Conservation (phyloP, 2,113 vertebrate species). For the Budorcas taxicolor region DNA sequence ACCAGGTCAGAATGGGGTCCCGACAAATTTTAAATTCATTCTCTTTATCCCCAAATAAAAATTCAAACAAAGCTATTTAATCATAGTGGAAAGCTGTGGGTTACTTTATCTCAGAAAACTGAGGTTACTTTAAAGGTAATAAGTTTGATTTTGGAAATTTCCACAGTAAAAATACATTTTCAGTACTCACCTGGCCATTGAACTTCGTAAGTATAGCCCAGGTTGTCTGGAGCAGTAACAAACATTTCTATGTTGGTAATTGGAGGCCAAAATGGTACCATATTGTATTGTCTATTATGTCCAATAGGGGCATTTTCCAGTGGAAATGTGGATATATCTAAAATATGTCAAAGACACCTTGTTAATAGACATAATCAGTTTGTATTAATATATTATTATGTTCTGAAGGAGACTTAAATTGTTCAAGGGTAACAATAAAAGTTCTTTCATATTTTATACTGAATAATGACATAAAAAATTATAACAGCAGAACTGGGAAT, state of each 20-base stretch:
- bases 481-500: neutral
- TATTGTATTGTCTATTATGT: constrained; percentile 94
- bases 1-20: neutral
- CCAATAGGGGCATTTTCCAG: constrained; percentile 96
- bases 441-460: neutral
- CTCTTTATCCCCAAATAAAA: neutral
- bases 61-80: neutral
- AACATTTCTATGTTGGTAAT: constrained; percentile 96
- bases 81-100: neutral
- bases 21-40: neutral
- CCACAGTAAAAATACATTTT: neutral
- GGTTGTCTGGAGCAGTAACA: constrained; percentile 88
- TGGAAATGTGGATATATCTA: constrained; percentile 88
- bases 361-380: constrained; percentile 17
- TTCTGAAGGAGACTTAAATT: neutral
- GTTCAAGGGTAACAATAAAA: neutral
- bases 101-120: neutral
- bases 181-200: constrained; percentile 91
- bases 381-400: neutral
- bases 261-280: constrained; percentile 99
- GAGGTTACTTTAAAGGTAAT: neutral
- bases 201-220: constrained; percentile 93
- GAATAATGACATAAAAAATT: neutral
- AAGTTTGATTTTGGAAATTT: neutral
- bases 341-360: constrained; percentile 54